Conservation (phyloP, 2,888 invertebrate species). For the Polia nebulosa region DNA sequence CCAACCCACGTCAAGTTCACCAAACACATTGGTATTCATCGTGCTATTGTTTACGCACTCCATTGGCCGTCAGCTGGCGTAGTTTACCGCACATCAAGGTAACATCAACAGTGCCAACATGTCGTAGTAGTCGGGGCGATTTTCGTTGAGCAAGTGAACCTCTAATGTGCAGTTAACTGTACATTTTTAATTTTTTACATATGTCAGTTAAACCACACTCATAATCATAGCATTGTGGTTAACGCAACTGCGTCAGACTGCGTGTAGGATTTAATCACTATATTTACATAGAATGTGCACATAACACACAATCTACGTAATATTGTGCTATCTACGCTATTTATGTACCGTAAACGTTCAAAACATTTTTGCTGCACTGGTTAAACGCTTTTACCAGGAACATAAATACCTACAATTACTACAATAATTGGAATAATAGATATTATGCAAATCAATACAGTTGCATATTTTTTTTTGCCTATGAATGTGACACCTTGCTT, state of each 20-base stretch:
- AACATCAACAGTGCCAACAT: background rate
- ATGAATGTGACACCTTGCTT: no score
- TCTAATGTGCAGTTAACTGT: background rate
- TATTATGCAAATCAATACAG: background rate
- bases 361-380: constrained; percentile 3
- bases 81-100: background rate
- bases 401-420: no score
- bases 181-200: constrained; percentile 7
- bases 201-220: background rate
- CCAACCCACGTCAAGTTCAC: constrained; percentile 47
- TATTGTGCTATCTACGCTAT: background rate
- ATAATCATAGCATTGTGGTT: constrained; percentile 4
- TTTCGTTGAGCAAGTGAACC: background rate
- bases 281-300: background rate
- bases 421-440: no score
- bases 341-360: background rate
- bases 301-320: background rate
- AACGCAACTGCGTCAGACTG: background rate
- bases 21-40: constrained; percentile 57
- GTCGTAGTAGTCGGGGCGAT: background rate
- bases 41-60: constrained; percentile 18
- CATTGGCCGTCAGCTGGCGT: constrained; percentile 32
- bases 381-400: background rate
- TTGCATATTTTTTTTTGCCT: background rate
- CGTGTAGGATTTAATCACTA: constrained; percentile 7